Base-by-base conservation (phyloP, 1,140 invertebrate genomes). In the Paraescarpia echinospica region DNA sequence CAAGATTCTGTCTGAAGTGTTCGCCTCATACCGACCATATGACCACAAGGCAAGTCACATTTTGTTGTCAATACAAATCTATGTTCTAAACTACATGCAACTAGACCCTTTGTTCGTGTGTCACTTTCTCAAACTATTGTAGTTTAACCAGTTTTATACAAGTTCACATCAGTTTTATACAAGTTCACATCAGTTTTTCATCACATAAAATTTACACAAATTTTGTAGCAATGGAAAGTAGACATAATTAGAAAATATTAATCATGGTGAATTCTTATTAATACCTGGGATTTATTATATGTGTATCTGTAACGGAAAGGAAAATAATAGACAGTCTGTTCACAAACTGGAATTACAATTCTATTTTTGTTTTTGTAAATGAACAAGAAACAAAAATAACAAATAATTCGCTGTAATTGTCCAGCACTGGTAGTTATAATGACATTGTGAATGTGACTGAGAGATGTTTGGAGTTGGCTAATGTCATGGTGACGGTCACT, bases 11-110 rank as follows among this genome's bases (percentile, higher is more conserved):
- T 98, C 98, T 0, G 98, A 99, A 93, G 97, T 99, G 22, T 99
- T 99, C 96, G 97, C 98, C 35, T 98, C 98, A 0, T 99, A 99
- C 96, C 97, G 97, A 92, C 98, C 98, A 0, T 99, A 99, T 95
- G 96, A 96, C 0, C 96, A 98, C 93, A 95, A 96, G 94, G 96
- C 95, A 94, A 91, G 92, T 91, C 59, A 18, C 9, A 31, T 33
- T 8, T 34, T 31, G 22, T 22, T 89, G 34, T 91, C 9, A 33
- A 35, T 33, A 34, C 89, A 34, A 34, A 77, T 22, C 33, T 92
- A 48, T 92, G 22, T 33, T 12, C 33, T 89, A 33, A 12, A 92
- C 27, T 22, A 1, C 89, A 33, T 48, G 33, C 18, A 77, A 31
- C 22, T 77, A 77, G 22, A 77, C 22, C 22, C 59, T 77, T 77